These are phyloP conservation scores for Sebastes iracundus DNA, from an alignment of 2,797 vertebrate genomes.

Conservation along the genomic window DNA sequence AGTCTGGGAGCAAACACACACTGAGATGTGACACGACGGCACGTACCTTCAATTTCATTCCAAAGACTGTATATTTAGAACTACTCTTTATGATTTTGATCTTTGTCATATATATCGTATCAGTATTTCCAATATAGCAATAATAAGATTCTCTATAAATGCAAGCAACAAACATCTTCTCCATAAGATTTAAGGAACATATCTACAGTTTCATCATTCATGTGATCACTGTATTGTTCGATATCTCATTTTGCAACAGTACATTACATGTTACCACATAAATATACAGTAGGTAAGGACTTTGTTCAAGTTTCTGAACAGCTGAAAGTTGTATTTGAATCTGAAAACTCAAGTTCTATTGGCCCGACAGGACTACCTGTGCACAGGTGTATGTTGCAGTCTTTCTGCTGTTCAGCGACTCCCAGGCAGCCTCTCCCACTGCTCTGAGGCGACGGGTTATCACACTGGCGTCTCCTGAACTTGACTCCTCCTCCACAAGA, in stretches of 20 bases:
- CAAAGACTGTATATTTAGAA: neutral
- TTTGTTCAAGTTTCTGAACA: neutral
- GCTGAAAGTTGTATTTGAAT: neutral
- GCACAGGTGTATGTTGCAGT: constrained; percentile 78
- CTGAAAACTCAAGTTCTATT: neutral
- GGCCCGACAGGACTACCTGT: constrained; percentile 55
- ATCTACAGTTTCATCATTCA: neutral
- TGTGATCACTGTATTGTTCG: neutral
- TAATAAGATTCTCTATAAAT: neutral
- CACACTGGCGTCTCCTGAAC: constrained; percentile 78
- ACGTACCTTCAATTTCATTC: neutral
- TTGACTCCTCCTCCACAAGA: constrained; percentile 79
- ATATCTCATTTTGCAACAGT: neutral
- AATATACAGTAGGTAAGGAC: neutral
- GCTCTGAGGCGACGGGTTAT: constrained; percentile 83
- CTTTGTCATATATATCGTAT: neutral
- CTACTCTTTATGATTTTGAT: neutral
- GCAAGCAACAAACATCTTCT: neutral
- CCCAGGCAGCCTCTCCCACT: constrained; percentile 82
- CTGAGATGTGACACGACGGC: neutral
- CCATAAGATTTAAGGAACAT: neutral
- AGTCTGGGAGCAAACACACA: constrained; percentile 64
- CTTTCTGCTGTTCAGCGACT: constrained; percentile 68
- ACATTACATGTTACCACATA: neutral
- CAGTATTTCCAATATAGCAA: neutral